A percentile compares a stretch with the other conserved stretches of the same genome.
These are phyloP conservation scores for Onychorhynchus coronatus DNA, from an alignment of 2,113 vertebrate species.

Conservation along the genomic window DNA sequence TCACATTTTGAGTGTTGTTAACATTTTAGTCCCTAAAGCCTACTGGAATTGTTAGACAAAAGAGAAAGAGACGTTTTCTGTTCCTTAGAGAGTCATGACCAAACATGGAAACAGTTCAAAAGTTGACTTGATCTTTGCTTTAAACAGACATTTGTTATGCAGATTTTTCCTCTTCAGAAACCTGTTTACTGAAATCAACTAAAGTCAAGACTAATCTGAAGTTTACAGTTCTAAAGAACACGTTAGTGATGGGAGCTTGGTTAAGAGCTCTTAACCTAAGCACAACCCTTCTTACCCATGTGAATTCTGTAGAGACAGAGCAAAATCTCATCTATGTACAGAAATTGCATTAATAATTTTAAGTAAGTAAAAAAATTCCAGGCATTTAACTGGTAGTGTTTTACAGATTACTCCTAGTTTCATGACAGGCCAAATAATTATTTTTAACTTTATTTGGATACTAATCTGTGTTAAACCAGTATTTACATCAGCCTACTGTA, in stretches of 20 bases:
- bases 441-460: background rate
- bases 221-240: background rate
- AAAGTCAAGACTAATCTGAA: background rate
- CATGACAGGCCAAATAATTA: background rate
- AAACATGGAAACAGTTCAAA: background rate
- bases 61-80: background rate
- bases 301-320: background rate
- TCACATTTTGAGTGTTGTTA: background rate
- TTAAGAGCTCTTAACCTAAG: background rate
- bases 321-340: background rate
- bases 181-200: background rate
- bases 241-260: too few relatives aligned
- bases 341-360: background rate
- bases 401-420: background rate
- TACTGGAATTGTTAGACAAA: background rate
- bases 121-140: background rate
- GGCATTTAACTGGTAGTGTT: background rate
- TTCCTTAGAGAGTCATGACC: background rate
- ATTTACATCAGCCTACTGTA: background rate
- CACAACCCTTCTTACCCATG: accelerated
- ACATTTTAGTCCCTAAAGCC: background rate
- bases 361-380: background rate
- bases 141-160: background rate
- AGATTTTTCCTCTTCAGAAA: background rate
- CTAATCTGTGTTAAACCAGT: background rate